Percentiles rank a stretch among this genome's conserved stretches.
phyloP scores from a whole-genome alignment of 2,888 invertebrate species.

The Dexiosoma caninum region DNA sequence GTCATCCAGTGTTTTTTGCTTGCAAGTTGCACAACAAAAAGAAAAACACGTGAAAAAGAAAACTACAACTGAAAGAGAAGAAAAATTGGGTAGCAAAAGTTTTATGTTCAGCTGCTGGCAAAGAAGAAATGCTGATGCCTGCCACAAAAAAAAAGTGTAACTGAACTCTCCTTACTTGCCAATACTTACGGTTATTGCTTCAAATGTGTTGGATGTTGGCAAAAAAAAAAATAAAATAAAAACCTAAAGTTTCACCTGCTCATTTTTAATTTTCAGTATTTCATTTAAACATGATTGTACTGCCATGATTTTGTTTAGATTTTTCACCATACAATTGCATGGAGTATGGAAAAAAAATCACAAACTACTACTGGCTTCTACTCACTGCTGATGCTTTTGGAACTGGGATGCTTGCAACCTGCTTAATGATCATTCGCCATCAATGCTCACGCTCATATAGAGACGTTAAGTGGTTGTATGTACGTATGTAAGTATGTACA shows the following conservation, averaged over 20 bases:
- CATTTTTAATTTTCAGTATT: slow-evolving; percentile 63
- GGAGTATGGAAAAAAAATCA: slow-evolving; percentile 32
- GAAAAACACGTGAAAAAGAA: neutral
- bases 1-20: slow-evolving; percentile 27
- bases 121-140: slow-evolving; percentile 30
- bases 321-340: slow-evolving; percentile 40
- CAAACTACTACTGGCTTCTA: slow-evolving; percentile 35
- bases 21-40: too few relatives aligned
- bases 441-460: slow-evolving; percentile 27
- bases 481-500: slow-evolving; percentile 7
- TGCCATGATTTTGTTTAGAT: slow-evolving; percentile 46
- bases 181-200: slow-evolving; percentile 47
- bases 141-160: slow-evolving; percentile 37
- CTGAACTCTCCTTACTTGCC: slow-evolving; percentile 42
- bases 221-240: slow-evolving; percentile 13
- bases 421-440: slow-evolving; percentile 10
- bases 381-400: slow-evolving; percentile 15
- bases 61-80: slow-evolving; percentile 27
- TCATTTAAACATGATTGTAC: slow-evolving; percentile 58
- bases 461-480: slow-evolving; percentile 49
- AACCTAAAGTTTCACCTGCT: slow-evolving; percentile 61
- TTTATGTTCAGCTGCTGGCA: slow-evolving; percentile 44
- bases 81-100: slow-evolving; percentile 55
- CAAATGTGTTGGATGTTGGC: slow-evolving; percentile 44
- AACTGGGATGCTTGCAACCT: neutral